Conservation (phyloP, 1,140 invertebrate genomes). For the Bombus affinis region DNA sequence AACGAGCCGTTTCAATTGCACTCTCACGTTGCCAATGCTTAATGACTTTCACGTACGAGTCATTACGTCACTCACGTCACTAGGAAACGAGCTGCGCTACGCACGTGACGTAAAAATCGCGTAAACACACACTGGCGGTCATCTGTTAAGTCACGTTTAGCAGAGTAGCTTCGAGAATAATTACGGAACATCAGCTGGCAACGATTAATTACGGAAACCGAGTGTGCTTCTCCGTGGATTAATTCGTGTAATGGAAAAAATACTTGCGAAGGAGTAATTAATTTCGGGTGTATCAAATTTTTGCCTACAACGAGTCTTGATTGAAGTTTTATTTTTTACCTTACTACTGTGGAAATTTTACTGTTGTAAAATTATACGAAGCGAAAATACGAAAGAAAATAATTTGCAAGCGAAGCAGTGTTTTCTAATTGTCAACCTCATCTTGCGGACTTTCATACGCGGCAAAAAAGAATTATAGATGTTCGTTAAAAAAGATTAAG, state of each 20-base stretch:
- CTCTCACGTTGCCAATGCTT: conserved; percentile 53
- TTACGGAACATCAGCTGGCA: conserved; percentile 8
- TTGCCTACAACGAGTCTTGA: neutral
- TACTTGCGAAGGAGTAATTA: no score
- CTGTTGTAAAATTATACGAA: neutral
- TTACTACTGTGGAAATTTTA: neutral
- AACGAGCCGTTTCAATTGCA: conserved; percentile 64
- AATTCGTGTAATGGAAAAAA: no score
- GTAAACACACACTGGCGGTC: conserved; percentile 28
- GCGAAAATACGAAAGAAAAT: neutral
- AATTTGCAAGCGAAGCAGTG: neutral
- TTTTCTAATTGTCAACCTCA: neutral
- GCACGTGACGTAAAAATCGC: conserved; percentile 38
- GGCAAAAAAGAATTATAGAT: neutral
- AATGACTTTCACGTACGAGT: conserved; percentile 61
- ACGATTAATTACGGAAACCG: conserved; percentile 19
- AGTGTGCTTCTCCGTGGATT: neutral
- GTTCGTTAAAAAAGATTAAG: neutral
- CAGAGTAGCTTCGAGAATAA: conserved; percentile 20
- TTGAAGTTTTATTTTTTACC: neutral
- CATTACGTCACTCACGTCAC: conserved; percentile 63
- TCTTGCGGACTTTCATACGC: neutral
- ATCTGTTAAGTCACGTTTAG: conserved; percentile 38
- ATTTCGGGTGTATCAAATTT: neutral
- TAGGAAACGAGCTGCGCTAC: conserved; percentile 11